phyloP scores from a whole-genome alignment of 2,113 vertebrate genomes.

The Dinomys branickii region DNA sequence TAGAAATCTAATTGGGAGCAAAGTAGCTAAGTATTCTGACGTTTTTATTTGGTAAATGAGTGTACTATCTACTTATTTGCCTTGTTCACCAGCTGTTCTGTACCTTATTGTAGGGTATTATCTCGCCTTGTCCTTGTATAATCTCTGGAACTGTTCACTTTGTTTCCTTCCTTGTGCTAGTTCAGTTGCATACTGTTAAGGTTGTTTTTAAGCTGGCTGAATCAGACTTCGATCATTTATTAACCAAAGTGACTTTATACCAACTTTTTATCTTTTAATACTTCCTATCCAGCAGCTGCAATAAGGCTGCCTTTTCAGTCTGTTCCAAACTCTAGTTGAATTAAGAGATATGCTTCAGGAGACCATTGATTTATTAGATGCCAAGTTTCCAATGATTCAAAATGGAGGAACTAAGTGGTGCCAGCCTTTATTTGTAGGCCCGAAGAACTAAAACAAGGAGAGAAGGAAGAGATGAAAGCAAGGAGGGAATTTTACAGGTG shows the following conservation, averaged over 20 bases:
- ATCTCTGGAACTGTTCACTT: slow-evolving; percentile 40
- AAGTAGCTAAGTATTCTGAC: slow-evolving; percentile 32
- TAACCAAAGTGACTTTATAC: slow-evolving; percentile 72
- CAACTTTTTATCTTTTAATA: slow-evolving; percentile 73
- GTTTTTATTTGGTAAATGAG: slow-evolving; percentile 29
- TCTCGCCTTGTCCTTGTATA: slow-evolving; percentile 17
- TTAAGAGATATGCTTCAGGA: slow-evolving; percentile 53
- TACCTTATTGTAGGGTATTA: neutral
- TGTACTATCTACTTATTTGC: slow-evolving; percentile 6
- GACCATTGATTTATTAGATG: slow-evolving; percentile 38
- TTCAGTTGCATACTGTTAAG: neutral
- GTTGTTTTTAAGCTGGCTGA: slow-evolving; percentile 58
- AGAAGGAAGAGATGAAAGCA: neutral
- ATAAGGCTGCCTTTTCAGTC: slow-evolving; percentile 45
- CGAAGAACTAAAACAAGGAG: slow-evolving; percentile 14
- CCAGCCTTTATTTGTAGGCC: slow-evolving; percentile 2
- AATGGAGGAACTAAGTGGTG: neutral
- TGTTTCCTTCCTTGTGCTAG: slow-evolving; percentile 70
- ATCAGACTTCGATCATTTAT: slow-evolving; percentile 71
- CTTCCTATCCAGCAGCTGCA: slow-evolving; percentile 71
- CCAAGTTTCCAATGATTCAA: slow-evolving; percentile 36
- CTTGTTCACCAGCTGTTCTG: slow-evolving; percentile 71
- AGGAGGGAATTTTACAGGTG: neutral
- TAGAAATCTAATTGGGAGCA: slow-evolving; percentile 53
- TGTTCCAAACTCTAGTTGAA: slow-evolving; percentile 69